A percentile compares a stretch with the other conserved stretches of the same genome.
phyloP scores from a whole-genome alignment of 2,888 invertebrate species.

The Agonopterix subpropinquella region DNA sequence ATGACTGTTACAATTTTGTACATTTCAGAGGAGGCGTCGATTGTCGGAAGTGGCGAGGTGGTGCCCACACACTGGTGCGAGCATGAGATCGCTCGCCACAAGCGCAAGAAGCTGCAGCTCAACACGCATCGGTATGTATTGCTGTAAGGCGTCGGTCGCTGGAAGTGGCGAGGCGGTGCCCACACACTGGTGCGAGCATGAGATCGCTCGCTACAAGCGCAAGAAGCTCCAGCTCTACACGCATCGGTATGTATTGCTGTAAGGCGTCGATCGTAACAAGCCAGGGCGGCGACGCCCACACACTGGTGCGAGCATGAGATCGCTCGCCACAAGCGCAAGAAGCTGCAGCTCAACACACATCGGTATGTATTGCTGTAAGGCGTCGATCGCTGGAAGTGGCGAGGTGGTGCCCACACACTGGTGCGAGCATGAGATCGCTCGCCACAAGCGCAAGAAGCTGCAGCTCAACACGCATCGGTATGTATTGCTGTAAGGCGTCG shows the following conservation, averaged over 20 bases:
- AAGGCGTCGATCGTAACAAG: too few relatives aligned
- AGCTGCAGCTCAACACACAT: too few relatives aligned
- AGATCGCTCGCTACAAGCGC: conserved; percentile 48
- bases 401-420: conserved; percentile 54
- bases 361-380: too few relatives aligned
- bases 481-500: conserved; percentile 35
- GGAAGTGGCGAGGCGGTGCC: conserved; percentile 55
- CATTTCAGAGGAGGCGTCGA: conserved; percentile 39
- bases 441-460: conserved; percentile 54
- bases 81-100: conserved; percentile 49
- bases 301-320: too few relatives aligned
- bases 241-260: too few relatives aligned
- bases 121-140: conserved; percentile 42
- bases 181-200: conserved; percentile 66
- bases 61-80: conserved; percentile 67
- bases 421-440: conserved; percentile 60
- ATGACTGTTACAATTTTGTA: too few relatives aligned
- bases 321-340: too few relatives aligned
- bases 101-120: conserved; percentile 55
- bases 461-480: conserved; percentile 54
- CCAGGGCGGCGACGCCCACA: too few relatives aligned
- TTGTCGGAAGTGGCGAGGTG: conserved; percentile 52
- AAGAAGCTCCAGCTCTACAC: conserved; percentile 59
- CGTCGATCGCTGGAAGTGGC: conserved; percentile 59
- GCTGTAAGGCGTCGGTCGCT: conserved; percentile 51